Conservation (phyloP, 2,888 invertebrate genomes). For the Athalia circularis region DNA sequence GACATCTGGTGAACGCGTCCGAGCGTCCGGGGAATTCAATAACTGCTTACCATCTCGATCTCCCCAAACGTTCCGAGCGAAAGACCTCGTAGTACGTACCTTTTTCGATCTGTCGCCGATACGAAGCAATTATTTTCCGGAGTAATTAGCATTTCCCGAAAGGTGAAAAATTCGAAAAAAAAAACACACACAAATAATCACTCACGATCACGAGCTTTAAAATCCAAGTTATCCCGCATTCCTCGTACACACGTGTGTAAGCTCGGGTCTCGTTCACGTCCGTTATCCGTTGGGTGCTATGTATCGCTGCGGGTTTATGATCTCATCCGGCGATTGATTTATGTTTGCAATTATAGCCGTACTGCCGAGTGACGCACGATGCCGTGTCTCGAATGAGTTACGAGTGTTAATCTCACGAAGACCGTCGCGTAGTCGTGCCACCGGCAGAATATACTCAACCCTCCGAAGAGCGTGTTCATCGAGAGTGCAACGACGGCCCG, state of each 20-base stretch:
- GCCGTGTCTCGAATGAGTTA: conserved; percentile 71
- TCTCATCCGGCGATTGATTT: conserved; percentile 74
- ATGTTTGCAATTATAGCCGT: conserved; percentile 73
- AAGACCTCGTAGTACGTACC: too few species aligned
- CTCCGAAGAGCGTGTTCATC: too few species aligned
- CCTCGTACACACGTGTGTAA: conserved; percentile 49
- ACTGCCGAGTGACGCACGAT: conserved; percentile 71
- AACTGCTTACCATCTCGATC: not conserved
- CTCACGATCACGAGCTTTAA: too few species aligned
- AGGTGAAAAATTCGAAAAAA: not conserved
- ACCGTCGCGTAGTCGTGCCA: conserved; percentile 62
- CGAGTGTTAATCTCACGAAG: conserved; percentile 73
- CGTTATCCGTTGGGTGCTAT: conserved; percentile 58
- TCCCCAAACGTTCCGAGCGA: not conserved
- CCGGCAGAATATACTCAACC: conserved; percentile 6
- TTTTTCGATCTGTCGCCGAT: too few species aligned
- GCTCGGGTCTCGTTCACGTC: conserved; percentile 47
- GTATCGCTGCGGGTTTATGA: conserved; percentile 73
- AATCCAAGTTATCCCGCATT: too few species aligned
- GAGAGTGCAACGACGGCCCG: not conserved
- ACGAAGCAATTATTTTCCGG: too few species aligned
- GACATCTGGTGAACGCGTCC: too few species aligned
- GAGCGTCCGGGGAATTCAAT: too few species aligned
- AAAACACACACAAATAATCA: not conserved
- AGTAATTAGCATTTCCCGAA: not conserved